Evolutionary conservation across 1,140 invertebrate genomes (phyloP), one percentile per base, ranked within the genome.

Genomic region (Lasioglossum albipes): DNA sequence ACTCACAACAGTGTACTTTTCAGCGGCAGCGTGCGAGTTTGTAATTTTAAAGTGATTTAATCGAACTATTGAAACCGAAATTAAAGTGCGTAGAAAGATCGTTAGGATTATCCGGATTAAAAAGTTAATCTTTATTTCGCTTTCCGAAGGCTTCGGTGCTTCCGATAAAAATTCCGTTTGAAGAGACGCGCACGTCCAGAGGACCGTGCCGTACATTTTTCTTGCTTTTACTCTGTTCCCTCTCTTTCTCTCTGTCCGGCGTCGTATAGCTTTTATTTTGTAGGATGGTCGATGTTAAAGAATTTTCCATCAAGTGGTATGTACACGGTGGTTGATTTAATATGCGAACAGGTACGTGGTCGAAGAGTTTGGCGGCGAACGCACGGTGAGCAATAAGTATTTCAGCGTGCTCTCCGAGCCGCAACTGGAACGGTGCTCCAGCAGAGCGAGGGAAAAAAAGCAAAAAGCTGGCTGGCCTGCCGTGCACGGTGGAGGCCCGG

Each of bases 321-420:
- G 9, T 22, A 72, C 59, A 75, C 71, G 12, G 42, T 10, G 7
- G 42, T 18, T 62, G n/a, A 76, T 84, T 85, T 76, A 59, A 70
- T 31, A 20, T 41, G 27, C 66, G 27, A 41, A 61, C 70, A 45
- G 41, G 16, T 22, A 69, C 20, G 64, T 69, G 45, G 22, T 22
- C 42, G 36, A n/a, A 31, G n/a, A 12, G 62, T 61, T 59, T 10
- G 57, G 45, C 45, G 65, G 31, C 27, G 31, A 20, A 41, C 22
- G 20, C 18, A 64, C 42, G 61, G 2, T 0, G 22, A 41, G 36
- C 57, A 81, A 85, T 87, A 86, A 86, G 74, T 87, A 86, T 86
- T 86, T 86, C 74, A 78, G 61, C n/a, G 20, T 69, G 57, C 52
- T 22, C 57, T 22, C 27, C 16, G 22, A 57, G n/a, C 16, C 20